These are phyloP conservation scores for Panthera uncia DNA, from an alignment of 2,113 vertebrate genomes.

Conservation along the genomic window DNA sequence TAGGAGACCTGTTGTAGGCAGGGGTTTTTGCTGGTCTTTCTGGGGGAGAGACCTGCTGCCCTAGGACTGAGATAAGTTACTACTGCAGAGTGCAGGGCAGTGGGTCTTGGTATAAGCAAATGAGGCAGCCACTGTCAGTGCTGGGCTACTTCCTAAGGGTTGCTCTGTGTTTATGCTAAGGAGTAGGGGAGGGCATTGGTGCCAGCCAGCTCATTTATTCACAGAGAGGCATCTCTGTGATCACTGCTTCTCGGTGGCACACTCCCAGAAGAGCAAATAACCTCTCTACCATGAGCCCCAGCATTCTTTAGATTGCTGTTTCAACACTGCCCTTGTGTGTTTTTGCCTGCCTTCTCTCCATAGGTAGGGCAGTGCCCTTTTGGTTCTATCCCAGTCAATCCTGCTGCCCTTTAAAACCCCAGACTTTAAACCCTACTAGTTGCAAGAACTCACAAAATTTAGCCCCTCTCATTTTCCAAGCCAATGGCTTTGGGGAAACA, in stretches of 20 bases:
- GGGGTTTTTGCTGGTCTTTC: neutral
- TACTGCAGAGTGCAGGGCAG: too few species aligned
- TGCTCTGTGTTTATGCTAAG: neutral
- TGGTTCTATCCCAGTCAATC: neutral
- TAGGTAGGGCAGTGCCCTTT: neutral
- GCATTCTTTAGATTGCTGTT: neutral
- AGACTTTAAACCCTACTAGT: too few species aligned
- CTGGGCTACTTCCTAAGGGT: too few species aligned
- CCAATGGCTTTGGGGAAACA: too few species aligned
- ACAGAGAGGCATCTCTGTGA: neutral
- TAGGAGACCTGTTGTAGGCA: neutral
- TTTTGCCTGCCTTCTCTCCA: neutral
- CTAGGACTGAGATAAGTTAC: too few species aligned
- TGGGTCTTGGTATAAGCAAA: neutral
- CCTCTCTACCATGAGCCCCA: neutral
- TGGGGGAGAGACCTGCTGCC: neutral
- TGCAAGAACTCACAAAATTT: neutral
- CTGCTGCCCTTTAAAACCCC: neutral
- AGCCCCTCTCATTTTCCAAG: neutral
- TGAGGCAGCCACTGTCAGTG: neutral
- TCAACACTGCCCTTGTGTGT: neutral
- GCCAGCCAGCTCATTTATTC: neutral
- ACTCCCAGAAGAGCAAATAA: neutral
- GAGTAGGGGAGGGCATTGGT: neutral
- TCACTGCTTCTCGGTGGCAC: neutral